Evolutionary conservation across 2,797 vertebrate species (phyloP).

Genomic region (Helostoma temminkii): DNA sequence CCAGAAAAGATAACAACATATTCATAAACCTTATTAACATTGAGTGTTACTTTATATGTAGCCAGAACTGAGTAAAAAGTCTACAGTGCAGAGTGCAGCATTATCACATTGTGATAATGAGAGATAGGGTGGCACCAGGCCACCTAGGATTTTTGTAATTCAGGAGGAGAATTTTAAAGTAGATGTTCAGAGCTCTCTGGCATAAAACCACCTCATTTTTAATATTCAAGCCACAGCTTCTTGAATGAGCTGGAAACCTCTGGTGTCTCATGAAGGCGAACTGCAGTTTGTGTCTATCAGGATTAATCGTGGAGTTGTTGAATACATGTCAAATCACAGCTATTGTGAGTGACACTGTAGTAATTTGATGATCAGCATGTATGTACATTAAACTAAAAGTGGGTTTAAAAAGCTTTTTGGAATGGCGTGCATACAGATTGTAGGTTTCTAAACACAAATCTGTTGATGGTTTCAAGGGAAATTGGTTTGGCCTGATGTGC

Average conservation of each 20-base stretch:
- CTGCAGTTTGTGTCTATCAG: neutral
- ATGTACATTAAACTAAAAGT: constrained; percentile 6
- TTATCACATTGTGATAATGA: constrained; percentile 27
- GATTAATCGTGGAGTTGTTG: neutral
- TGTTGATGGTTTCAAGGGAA: constrained; percentile 22
- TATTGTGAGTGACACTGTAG: neutral
- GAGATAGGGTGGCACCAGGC: constrained; percentile 31
- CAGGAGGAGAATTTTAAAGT: constrained; percentile 24
- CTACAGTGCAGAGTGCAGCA: constrained; percentile 23
- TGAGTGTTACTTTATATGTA: neutral
- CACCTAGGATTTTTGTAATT: constrained; percentile 28
- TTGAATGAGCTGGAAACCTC: constrained; percentile 4
- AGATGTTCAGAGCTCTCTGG: neutral
- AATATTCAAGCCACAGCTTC: constrained; percentile 31
- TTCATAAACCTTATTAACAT: neutral
- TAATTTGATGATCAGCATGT: neutral
- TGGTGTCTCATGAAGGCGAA: constrained; percentile 2
- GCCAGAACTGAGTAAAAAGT: neutral
- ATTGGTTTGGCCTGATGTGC: constrained; percentile 8
- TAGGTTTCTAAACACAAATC: constrained; percentile 12
- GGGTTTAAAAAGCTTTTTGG: neutral
- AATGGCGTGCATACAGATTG: constrained; percentile 1
- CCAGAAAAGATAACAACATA: neutral
- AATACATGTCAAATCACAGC: neutral
- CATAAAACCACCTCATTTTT: constrained; percentile 35